Conservation (phyloP, 2,797 vertebrate species). For the Halcyon badia region DNA sequence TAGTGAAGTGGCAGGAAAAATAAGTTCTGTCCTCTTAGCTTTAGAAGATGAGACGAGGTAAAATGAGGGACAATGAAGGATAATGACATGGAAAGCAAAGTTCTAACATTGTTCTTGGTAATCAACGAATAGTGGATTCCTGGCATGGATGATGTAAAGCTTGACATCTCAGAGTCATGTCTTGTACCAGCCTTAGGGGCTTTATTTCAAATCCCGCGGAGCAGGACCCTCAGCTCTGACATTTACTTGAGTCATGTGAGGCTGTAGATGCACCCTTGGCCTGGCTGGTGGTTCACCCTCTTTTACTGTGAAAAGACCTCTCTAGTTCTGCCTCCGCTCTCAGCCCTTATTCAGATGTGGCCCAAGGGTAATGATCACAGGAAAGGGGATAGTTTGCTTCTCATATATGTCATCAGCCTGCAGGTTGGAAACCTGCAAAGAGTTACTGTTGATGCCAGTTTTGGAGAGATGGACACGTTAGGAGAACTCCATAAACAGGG, state of each 20-base stretch:
- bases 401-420: not conserved
- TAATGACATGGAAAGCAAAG: not conserved
- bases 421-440: not conserved
- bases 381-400: not conserved
- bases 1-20: conserved; percentile 27
- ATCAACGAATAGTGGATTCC: not conserved
- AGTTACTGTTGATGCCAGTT: not conserved
- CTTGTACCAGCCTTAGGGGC: fast-evolving
- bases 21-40: not conserved
- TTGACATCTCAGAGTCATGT: not conserved
- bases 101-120: not conserved
- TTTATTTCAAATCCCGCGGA: not conserved
- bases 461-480: not conserved
- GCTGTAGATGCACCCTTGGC: not conserved
- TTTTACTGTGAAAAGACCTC: not conserved
- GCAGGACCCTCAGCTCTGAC: not conserved
- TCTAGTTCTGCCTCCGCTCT: not conserved
- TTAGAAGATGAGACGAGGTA: not conserved
- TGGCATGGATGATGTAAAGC: not conserved
- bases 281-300: not conserved
- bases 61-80: not conserved
- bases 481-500: not conserved
- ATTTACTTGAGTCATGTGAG: not conserved
- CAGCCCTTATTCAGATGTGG: not conserved
- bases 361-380: not conserved